Base-by-base conservation (phyloP, 2,797 vertebrate species). In the Cichlasoma orientale region DNA sequence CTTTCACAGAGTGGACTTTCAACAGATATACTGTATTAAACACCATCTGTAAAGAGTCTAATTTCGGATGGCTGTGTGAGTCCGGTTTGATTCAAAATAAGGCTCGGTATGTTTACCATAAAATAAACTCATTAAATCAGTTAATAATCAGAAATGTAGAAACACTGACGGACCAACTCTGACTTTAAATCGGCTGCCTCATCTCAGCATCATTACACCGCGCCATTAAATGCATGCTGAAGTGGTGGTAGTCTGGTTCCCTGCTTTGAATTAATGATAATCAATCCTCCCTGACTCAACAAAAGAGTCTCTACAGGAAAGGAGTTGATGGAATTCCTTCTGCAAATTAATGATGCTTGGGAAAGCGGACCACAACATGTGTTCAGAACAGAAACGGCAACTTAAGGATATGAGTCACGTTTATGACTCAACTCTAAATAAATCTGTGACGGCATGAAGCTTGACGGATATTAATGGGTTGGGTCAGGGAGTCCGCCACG, bases 121-220 rank as follows among this genome's bases (percentile, higher is more conserved):
- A 57, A 57, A 19, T 57, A 57, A 31, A 27, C 5, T 5, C 5
- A 33, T 33, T 33, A 33, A 33, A 33, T 84, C 54, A n/a, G 19
- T n/a, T 10, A 44, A 58, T 53, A 5, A 33, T 72, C 52, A 50
- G 53, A 71, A 69, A 27, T 4, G 2, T 2, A 59, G 70, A 16
- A 36, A 47, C 72, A 44, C 55, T 47, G 79, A 81, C 75, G 4
- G 57, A 80, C 55, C 33, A 54, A 75, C 75, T 70, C 31, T 47
- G 72, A 75, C 81, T 87, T 72, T 29, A 21, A 58, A 81, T 88
- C 81, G 80, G 80, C 74, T 59, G 31, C 55, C 73, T 72, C 74
- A 80, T 82, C 77, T 58, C 69, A 21, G 57, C 52, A 52, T 83
- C 77, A 61, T 89, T 84, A 77, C 80, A 56, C 76, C 74, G 79